Evolutionary conservation across 1,140 invertebrate genomes (phyloP).

Genomic region (Helicoverpa armigera): DNA sequence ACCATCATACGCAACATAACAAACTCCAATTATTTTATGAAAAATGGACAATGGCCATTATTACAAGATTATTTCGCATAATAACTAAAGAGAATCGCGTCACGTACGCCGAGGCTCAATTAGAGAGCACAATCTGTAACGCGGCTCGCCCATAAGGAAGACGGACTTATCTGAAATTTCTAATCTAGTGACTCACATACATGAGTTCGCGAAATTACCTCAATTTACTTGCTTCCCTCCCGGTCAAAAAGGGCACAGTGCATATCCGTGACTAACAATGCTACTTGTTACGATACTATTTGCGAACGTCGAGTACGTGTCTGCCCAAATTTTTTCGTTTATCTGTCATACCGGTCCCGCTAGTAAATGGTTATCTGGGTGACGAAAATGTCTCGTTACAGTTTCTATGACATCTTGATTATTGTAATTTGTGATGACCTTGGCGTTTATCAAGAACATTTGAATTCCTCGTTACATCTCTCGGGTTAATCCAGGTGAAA

Average conservation of each 20-base stretch:
- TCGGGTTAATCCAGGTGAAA: background rate
- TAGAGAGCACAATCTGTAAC: slow-evolving; percentile 72
- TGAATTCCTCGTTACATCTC: slow-evolving; percentile 16
- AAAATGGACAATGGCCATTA: slow-evolving; percentile 67
- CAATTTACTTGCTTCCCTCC: slow-evolving; percentile 44
- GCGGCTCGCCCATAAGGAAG: slow-evolving; percentile 66
- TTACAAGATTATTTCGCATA: slow-evolving; percentile 62
- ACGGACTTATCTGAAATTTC: slow-evolving; percentile 73
- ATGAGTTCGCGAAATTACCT: slow-evolving; percentile 62
- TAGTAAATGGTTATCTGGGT: slow-evolving; percentile 65
- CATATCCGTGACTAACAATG: slow-evolving; percentile 43
- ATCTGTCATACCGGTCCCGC: slow-evolving; percentile 49
- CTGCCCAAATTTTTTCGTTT: slow-evolving; percentile 5
- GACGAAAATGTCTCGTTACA: slow-evolving; percentile 60
- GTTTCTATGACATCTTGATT: slow-evolving; percentile 57
- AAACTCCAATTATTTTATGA: slow-evolving; percentile 40
- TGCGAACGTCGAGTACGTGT: slow-evolving; percentile 38
- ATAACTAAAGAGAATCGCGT: slow-evolving; percentile 62
- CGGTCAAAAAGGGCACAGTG: slow-evolving; percentile 44
- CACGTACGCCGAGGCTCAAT: slow-evolving; percentile 73
- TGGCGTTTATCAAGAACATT: slow-evolving; percentile 26
- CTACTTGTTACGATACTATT: slow-evolving; percentile 13
- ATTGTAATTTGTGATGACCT: slow-evolving; percentile 46
- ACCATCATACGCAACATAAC: background rate
- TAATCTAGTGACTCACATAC: slow-evolving; percentile 69